phyloP scores from a whole-genome alignment of 2,113 vertebrate species.

The Crocuta crocuta region DNA sequence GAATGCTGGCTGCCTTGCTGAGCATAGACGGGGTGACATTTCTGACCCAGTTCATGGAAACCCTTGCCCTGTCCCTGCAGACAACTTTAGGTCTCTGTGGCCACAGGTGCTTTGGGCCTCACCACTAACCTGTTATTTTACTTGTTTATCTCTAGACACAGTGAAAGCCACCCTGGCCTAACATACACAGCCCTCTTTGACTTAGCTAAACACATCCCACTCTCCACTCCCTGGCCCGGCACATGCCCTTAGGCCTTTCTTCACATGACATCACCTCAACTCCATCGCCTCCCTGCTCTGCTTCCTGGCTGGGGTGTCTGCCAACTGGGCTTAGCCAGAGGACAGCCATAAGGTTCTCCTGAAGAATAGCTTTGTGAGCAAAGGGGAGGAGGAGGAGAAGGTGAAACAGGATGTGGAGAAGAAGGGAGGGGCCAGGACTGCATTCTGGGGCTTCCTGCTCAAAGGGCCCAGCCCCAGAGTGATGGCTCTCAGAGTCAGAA shows the following conservation, averaged over 20 bases:
- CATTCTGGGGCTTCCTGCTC: neutral
- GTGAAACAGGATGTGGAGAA: neutral
- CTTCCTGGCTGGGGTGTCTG: neutral
- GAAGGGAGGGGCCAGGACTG: neutral
- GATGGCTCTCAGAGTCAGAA: neutral
- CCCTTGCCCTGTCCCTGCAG: slow-evolving; percentile 53
- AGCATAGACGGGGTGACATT: slow-evolving; percentile 47
- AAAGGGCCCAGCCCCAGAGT: neutral
- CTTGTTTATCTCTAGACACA: slow-evolving; percentile 58
- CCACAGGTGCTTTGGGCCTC: slow-evolving; percentile 29
- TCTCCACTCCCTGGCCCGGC: neutral
- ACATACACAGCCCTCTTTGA: neutral
- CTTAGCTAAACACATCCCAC: neutral
- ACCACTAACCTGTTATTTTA: slow-evolving; percentile 68
- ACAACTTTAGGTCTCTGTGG: slow-evolving; percentile 51
- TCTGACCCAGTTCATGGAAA: slow-evolving; percentile 57
- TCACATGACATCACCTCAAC: neutral
- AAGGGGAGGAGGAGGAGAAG: neutral
- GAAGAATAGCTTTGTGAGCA: neutral
- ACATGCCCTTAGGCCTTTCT: neutral
- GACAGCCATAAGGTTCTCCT: neutral
- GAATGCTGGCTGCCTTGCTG: slow-evolving; percentile 47
- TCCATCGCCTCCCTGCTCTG: neutral
- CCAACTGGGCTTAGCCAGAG: neutral
- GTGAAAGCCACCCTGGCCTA: neutral